phyloP scores from a whole-genome alignment of 2,113 vertebrate species.

The Pelvicachromis taeniatus region DNA sequence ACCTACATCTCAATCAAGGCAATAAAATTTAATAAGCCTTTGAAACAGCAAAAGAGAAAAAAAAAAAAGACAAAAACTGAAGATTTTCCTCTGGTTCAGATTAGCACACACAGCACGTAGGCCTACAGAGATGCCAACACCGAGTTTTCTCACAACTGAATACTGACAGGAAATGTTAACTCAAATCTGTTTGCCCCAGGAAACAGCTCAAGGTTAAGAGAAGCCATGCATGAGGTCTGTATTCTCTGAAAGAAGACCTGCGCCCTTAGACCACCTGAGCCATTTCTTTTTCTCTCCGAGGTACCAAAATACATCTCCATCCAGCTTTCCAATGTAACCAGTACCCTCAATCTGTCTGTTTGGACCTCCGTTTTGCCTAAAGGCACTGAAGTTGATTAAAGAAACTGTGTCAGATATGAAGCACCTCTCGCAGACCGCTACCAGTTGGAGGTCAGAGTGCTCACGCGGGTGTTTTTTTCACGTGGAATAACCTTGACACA shows the following conservation, averaged over 20 bases:
- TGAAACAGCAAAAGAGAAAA: slow-evolving; percentile 1
- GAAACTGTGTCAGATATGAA: slow-evolving; percentile 2
- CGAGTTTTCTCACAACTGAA: not conserved
- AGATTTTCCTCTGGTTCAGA: slow-evolving; percentile 10
- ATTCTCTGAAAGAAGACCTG: not conserved
- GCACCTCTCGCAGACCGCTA: not conserved
- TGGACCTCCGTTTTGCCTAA: not conserved
- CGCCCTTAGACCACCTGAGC: slow-evolving; percentile 5
- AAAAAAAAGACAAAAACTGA: not conserved
- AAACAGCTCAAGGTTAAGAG: slow-evolving; percentile 37
- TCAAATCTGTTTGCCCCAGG: slow-evolving; percentile 19
- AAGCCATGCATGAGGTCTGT: slow-evolving; percentile 8
- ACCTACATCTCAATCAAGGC: not conserved
- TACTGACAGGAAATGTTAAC: slow-evolving; percentile 42
- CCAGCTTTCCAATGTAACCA: not conserved
- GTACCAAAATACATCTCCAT: not conserved
- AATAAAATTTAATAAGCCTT: slow-evolving; percentile 9
- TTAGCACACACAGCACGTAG: slow-evolving; percentile 18
- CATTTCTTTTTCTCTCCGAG: not conserved
- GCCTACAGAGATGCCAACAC: slow-evolving; percentile 4
- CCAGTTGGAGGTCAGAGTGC: slow-evolving; percentile 11
- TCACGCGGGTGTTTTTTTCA: slow-evolving; percentile 30
- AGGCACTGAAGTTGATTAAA: slow-evolving; percentile 6
- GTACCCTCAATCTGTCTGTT: not conserved
- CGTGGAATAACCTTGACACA: slow-evolving; percentile 30